Base-by-base conservation (phyloP, 2,113 vertebrate species). In the Psettodes erumei region DNA sequence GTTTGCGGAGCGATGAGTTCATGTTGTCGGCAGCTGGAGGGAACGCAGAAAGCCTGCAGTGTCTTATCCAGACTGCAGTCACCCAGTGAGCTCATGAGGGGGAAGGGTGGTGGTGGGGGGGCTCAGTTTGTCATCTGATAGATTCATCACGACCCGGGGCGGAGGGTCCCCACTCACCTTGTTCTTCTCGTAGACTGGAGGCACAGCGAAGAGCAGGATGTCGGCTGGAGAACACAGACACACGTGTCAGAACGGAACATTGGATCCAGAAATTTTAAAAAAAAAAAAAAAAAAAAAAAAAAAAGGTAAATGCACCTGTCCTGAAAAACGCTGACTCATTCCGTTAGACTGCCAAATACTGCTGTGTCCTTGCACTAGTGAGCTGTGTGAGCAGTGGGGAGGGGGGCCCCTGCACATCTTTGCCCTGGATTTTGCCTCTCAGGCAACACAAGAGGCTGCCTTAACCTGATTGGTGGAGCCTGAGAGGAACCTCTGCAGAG, bases 111-210 rank as follows among this genome's bases (percentile, higher is more conserved):
- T 27, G 54, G 5, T 1, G 12, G 56, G 35, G 5, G 35, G 25
- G 8, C 55, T 47, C 18, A 5, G 30, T 28, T 16, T 32, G 9
- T 19, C 45, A 56, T 38, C 18, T 2, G 25, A 59, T 59, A 25
- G 0, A 33, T 9, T 48, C 5, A n/a, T 43, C n/a, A n/a, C n/a
- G 28, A 32, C 15, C 8, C 15, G 16, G 23, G 55, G 53, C 45
- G n/a, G 12, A 30, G 45, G 13, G 43, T 43, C 53, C 13, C 33
- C n/a, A 23, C 94, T 90, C 82, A 97, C 96, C 96, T 98, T 96
- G 90, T 98, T 95, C 87, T 96, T 97, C 92, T 97, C 96, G 73
- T 98, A 98, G 81, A 97, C 27, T 12, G 95, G 88, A 0, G 96
- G 96, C 35, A 96, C 58, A 5, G 93, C 95, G 72, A 98, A 98